A percentile compares a stretch with the other conserved stretches of the same genome.
These are phyloP conservation scores for Dexiosoma caninum DNA, from an alignment of 2,888 invertebrate species.

Conservation along the genomic window DNA sequence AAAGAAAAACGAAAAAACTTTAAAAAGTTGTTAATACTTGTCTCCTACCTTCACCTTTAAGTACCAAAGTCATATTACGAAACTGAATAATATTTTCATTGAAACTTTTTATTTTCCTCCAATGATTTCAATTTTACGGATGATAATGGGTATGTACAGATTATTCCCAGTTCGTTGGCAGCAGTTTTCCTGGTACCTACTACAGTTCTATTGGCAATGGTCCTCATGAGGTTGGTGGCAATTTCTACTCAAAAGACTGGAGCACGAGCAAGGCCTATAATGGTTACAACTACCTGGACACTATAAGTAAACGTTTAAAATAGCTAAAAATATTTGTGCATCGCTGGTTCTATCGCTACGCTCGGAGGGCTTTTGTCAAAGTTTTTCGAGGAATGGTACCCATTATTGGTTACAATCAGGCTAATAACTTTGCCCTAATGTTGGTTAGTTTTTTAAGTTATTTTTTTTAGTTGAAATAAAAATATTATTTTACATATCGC, in stretches of 20 bases:
- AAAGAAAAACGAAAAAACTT: background rate
- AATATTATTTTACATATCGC: too few species aligned
- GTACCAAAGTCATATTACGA: background rate
- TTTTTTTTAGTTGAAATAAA: constrained; percentile 8
- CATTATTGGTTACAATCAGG: constrained; percentile 47
- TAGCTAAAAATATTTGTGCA: constrained; percentile 55
- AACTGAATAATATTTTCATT: background rate
- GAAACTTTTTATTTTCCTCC: background rate
- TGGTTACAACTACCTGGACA: constrained; percentile 73
- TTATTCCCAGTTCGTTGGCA: constrained; percentile 75
- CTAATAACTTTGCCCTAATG: constrained; percentile 5
- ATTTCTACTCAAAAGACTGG: constrained; percentile 74
- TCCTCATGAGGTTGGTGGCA: constrained; percentile 70
- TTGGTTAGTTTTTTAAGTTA: constrained; percentile 33
- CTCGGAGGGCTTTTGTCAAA: constrained; percentile 59
- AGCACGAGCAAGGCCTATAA: constrained; percentile 73
- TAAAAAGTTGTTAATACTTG: too few species aligned
- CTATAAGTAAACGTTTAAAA: constrained; percentile 72
- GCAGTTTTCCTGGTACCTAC: constrained; percentile 70
- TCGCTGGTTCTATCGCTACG: constrained; percentile 50
- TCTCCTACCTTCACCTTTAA: background rate
- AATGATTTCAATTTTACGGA: constrained; percentile 17
- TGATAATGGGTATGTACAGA: constrained; percentile 66
- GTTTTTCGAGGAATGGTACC: constrained; percentile 56
- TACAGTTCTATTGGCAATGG: constrained; percentile 67